Percentiles rank a stretch among this genome's conserved stretches.
Conservation (phyloP, 2,113 vertebrate genomes). For the Pseudorectes ferrugineus region DNA sequence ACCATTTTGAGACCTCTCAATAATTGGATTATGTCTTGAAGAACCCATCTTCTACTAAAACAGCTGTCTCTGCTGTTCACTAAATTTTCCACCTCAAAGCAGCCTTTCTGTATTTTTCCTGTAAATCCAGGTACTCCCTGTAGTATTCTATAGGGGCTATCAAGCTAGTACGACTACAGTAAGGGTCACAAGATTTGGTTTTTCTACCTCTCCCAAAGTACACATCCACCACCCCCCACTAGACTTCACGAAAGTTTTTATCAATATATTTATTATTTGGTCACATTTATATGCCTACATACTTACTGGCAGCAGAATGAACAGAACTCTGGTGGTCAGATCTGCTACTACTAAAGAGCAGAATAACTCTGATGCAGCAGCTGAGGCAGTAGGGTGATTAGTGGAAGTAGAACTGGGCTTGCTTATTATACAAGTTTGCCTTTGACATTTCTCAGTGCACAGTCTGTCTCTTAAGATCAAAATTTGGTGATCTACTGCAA, state of each 20-base stretch:
- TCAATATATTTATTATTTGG: not conserved
- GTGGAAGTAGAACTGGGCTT: not conserved
- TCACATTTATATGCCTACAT: not conserved
- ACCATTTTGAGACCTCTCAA: not conserved
- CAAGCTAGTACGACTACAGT: rapidly evolving
- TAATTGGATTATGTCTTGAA: not conserved
- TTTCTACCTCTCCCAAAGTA: not conserved
- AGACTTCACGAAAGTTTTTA: not conserved
- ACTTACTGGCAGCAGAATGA: not conserved
- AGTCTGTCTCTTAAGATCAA: not conserved
- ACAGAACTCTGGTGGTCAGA: not conserved
- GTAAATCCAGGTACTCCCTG: not conserved
- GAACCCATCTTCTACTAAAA: not conserved
- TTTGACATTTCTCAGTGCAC: not conserved
- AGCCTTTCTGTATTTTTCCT: not conserved
- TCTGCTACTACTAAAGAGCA: not conserved
- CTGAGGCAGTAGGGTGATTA: not conserved
- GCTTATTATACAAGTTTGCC: not conserved
- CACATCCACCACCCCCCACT: not conserved
- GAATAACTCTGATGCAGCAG: not conserved
- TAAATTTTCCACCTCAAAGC: not conserved
- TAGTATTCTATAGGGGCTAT: not conserved
- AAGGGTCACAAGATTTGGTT: not conserved
- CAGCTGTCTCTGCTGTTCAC: not conserved
- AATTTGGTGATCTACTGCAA: not conserved